A percentile compares a stretch with the other conserved stretches of the same genome.
These are phyloP conservation scores for Gambusia affinis DNA, from an alignment of 2,113 vertebrate genomes.

Conservation along the genomic window DNA sequence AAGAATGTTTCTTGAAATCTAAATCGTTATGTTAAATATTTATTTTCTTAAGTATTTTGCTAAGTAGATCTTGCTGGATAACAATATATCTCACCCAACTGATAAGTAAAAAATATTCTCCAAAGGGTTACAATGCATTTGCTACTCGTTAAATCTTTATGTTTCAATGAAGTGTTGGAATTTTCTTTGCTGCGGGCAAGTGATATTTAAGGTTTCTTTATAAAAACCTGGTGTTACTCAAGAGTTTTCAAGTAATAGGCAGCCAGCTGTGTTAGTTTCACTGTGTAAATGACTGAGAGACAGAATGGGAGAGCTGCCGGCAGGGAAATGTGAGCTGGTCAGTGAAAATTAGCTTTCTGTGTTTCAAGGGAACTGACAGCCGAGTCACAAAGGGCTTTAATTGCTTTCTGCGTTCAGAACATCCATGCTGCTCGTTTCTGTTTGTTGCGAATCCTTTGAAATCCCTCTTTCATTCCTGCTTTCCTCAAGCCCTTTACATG, in stretches of 20 bases:
- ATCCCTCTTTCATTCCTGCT: not conserved
- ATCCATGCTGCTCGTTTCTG: slow-evolving; percentile 10
- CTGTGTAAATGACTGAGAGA: slow-evolving; percentile 13
- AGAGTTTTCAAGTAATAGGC: not conserved
- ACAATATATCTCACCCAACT: not conserved
- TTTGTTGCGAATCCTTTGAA: slow-evolving; percentile 29
- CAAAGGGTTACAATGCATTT: not conserved
- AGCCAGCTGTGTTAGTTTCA: slow-evolving; percentile 5
- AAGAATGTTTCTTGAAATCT: no score
- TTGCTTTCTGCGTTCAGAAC: slow-evolving; percentile 50
- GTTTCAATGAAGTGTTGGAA: not conserved
- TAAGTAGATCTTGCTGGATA: not conserved
- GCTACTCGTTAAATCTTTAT: not conserved
- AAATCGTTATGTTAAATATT: not conserved
- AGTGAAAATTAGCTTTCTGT: slow-evolving; percentile 49
- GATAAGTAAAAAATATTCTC: not conserved
- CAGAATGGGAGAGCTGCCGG: slow-evolving; percentile 24
- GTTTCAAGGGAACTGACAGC: slow-evolving; percentile 47
- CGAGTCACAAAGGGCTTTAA: slow-evolving; percentile 52
- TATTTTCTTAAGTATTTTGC: not conserved
- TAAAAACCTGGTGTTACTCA: not conserved
- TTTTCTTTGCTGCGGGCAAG: not conserved
- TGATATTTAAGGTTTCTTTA: not conserved
- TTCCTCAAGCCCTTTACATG: not conserved
- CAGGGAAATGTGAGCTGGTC: slow-evolving; percentile 33